Evolutionary conservation across 2,797 vertebrate species (phyloP), one percentile per base, ranked within the genome.

Genomic region (Pantherophis vulpinus): DNA sequence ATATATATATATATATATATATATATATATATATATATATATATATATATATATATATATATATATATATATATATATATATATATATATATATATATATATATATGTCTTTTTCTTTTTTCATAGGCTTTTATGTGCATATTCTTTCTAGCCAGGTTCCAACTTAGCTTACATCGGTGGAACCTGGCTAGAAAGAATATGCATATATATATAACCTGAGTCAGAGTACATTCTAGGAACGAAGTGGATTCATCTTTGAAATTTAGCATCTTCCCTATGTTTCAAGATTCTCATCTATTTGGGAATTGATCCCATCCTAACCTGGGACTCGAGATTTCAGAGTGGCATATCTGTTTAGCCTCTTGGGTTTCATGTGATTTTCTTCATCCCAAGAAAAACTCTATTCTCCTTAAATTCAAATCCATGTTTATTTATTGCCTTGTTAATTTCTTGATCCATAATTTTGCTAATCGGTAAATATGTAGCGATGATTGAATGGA

Each of bases 141-240:
- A n/a, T n/a, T n/a, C n/a, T n/a, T n/a, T n/a, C n/a, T n/a, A n/a
- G n/a, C n/a, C n/a, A n/a, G n/a, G n/a, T n/a, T n/a, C n/a, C n/a
- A n/a, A n/a, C n/a, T n/a, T n/a, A n/a, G n/a, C n/a, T n/a, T n/a
- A n/a, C n/a, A n/a, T n/a, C n/a, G n/a, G n/a, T n/a, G n/a, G n/a
- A n/a, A n/a, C n/a, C n/a, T n/a, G n/a, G n/a, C n/a, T n/a, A n/a
- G n/a, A n/a, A n/a, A n/a, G n/a, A n/a, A n/a, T n/a, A n/a, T n/a
- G n/a, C n/a, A n/a, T n/a, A n/a, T n/a, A n/a, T n/a, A n/a, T n/a
- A n/a, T n/a, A 93, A 79, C 23, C 56, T 27, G 8, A 95, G 9
- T 13, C 55, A 63, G 20, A 0, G 8, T 3, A 58, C 10, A 47
- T 0, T 8, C 0, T 12, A 91, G 92, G 63, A 60, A 2, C 51